Conservation (phyloP, 2,888 invertebrate species). For the Matsumyia berberina region DNA sequence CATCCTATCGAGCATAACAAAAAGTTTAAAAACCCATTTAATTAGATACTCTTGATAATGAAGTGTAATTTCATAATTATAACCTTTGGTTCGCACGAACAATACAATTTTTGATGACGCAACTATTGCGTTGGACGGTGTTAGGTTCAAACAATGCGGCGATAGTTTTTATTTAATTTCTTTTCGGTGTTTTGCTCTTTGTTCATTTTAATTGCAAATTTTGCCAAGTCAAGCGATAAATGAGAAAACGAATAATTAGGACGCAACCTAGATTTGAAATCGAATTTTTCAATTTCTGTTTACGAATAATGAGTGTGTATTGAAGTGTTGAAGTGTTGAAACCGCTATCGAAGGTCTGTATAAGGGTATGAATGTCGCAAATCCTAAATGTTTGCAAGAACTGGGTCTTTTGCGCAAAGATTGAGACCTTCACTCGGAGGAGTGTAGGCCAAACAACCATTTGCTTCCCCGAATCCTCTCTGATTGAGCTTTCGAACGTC, state of each 20-base stretch:
- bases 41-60: slow-evolving; percentile 16
- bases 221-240: neutral
- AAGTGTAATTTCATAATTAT: slow-evolving; percentile 13
- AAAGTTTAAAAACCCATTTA: neutral
- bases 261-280: slow-evolving; percentile 1
- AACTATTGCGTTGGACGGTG: slow-evolving; percentile 2
- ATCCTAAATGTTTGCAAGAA: too few species aligned
- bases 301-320: neutral
- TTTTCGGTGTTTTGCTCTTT: neutral
- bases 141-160: neutral
- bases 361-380: too few species aligned
- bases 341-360: too few species aligned
- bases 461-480: too few species aligned
- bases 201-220: slow-evolving; percentile 15
- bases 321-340: too few species aligned
- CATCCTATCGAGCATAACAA: neutral
- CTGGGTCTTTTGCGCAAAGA: too few species aligned
- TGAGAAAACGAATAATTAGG: slow-evolving; percentile 8
- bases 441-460: too few species aligned
- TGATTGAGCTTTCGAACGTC: too few species aligned
- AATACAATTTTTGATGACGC: slow-evolving; percentile 9
- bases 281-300: neutral
- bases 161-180: neutral
- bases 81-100: slow-evolving; percentile 1
- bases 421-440: too few species aligned